Evolutionary conservation across 1,140 invertebrate genomes (phyloP).

Genomic region (Latrodectus geometricus): DNA sequence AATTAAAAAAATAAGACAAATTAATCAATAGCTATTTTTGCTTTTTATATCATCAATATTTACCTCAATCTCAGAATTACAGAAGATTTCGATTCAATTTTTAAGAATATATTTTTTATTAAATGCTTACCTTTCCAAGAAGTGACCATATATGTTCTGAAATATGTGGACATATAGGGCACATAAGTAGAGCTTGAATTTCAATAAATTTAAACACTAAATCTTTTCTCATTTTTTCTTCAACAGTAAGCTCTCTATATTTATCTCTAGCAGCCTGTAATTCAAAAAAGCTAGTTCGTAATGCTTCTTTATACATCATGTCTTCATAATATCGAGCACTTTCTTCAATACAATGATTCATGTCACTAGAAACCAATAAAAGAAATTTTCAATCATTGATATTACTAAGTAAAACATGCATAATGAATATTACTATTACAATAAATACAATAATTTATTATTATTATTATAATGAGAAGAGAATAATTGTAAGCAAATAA

Average conservation of each 20-base stretch:
- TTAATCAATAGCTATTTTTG: too few relatives aligned
- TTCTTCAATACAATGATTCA: conserved; percentile 87
- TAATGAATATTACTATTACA: too few relatives aligned
- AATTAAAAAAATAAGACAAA: too few relatives aligned
- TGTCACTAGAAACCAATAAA: conserved; percentile 77
- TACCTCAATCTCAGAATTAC: neutral
- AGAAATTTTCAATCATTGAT: neutral
- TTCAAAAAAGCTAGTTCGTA: conserved; percentile 95
- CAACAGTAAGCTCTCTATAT: conserved; percentile 85
- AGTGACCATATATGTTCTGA: conserved; percentile 91
- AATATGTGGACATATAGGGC: conserved; percentile 97
- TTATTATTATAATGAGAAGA: too few relatives aligned
- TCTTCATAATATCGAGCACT: conserved; percentile 87
- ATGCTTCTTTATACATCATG: conserved; percentile 95
- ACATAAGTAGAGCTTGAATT: conserved; percentile 86
- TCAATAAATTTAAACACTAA: conserved; percentile 89
- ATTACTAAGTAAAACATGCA: neutral
- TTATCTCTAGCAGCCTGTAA: conserved; percentile 90
- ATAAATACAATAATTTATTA: too few relatives aligned
- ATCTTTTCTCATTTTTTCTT: conserved; percentile 78
- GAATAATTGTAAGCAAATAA: too few relatives aligned
- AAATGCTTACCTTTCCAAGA: conserved; percentile 74
- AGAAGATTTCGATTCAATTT: neutral
- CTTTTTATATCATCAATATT: neutral
- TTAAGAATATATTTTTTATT: neutral